Percentiles rank a stretch among this genome's conserved stretches.
Conservation (phyloP, 2,113 vertebrate species). For the Sigmodon hispidus region DNA sequence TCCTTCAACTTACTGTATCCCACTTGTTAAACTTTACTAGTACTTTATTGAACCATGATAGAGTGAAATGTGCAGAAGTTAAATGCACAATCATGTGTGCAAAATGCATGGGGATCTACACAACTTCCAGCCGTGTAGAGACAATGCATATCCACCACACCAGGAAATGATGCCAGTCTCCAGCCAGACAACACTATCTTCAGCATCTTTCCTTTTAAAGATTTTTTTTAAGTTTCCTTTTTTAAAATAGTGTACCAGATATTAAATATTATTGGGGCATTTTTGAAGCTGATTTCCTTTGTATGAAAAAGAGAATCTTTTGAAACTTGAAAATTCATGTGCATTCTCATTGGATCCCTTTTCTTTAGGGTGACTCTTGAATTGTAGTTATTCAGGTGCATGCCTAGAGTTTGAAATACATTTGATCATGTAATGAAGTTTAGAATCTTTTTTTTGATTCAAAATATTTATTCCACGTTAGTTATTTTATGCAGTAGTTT, state of each 20-base stretch:
- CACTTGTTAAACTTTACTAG: background rate
- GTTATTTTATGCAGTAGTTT: too few species aligned
- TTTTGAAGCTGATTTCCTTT: background rate
- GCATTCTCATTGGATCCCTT: background rate
- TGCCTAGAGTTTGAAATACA: background rate
- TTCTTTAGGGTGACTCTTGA: background rate
- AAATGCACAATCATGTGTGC: background rate
- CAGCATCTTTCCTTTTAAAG: constrained; percentile 61
- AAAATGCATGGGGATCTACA: background rate
- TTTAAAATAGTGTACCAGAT: background rate
- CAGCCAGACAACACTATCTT: background rate
- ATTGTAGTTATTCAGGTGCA: background rate
- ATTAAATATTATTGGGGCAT: background rate
- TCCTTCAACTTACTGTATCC: constrained; percentile 49
- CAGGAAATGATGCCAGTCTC: background rate
- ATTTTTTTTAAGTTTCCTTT: too few species aligned
- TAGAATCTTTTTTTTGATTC: too few species aligned
- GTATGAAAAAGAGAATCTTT: background rate
- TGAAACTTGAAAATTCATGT: background rate
- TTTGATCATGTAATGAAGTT: background rate
- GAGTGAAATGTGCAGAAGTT: background rate
- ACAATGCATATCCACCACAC: background rate
- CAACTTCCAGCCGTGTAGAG: background rate
- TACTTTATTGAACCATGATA: background rate
- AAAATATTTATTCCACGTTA: too few species aligned